Evolutionary conservation across 2,797 vertebrate species (phyloP).

Genomic region (Todus mexicanus): DNA sequence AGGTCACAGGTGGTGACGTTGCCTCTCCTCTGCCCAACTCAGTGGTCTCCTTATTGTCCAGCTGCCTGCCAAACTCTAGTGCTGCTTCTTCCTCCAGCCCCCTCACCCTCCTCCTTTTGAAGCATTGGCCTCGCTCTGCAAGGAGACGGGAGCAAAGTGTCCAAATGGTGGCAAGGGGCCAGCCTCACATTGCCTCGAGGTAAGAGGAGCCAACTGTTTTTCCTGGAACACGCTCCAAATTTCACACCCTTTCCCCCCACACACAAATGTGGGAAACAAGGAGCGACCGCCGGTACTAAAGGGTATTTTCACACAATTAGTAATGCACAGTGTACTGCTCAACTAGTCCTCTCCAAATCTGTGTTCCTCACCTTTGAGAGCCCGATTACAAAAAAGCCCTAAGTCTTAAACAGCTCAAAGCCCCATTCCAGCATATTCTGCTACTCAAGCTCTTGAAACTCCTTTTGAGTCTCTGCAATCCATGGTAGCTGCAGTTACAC

Average conservation of each 20-base stretch:
- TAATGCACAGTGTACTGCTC: not conserved
- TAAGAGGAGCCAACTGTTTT: constrained; percentile 68
- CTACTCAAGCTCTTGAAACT: not conserved
- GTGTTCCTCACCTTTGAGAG: not conserved
- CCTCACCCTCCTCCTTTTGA: not conserved
- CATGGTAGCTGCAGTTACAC: not conserved
- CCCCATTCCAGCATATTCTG: not conserved
- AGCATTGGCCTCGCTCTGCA: not conserved
- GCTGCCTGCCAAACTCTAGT: not conserved
- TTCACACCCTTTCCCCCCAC: constrained; percentile 25
- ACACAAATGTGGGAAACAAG: constrained; percentile 12
- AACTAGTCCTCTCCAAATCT: not conserved
- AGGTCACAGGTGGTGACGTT: not conserved
- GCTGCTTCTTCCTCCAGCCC: not conserved
- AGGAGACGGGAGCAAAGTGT: not conserved
- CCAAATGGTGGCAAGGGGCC: constrained; percentile 73
- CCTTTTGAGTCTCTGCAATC: not conserved
- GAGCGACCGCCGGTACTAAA: not conserved
- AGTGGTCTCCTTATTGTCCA: not conserved
- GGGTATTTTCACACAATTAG: not conserved
- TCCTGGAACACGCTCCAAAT: constrained; percentile 54
- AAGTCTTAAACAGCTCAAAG: not conserved
- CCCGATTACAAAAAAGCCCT: not conserved
- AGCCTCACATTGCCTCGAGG: constrained; percentile 58
- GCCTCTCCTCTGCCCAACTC: not conserved